phyloP scores from a whole-genome alignment of 64 coral and sea anemone species.

The Dendrophyllia cribrosa region DNA sequence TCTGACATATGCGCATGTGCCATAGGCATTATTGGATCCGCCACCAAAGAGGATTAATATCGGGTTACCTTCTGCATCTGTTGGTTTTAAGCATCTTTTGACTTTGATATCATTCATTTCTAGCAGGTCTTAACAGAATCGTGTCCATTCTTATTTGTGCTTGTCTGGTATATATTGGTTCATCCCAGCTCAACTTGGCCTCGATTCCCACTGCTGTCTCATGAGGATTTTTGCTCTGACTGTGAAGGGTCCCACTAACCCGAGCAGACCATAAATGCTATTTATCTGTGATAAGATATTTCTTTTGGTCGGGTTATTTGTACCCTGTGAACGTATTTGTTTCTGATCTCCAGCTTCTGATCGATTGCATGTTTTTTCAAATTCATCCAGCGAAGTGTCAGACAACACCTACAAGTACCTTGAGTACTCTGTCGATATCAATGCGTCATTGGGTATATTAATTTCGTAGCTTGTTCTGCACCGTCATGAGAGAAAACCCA shows the following conservation, averaged over 20 bases:
- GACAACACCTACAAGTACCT: too few relatives aligned
- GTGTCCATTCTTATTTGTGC: conserved; percentile 3
- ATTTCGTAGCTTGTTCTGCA: not conserved
- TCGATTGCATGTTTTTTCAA: not conserved
- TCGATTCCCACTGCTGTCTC: conserved; percentile 28
- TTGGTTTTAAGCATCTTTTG: conserved; percentile 43
- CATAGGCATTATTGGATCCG: conserved; percentile 33
- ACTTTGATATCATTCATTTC: conserved; percentile 40
- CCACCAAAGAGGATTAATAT: conserved; percentile 52
- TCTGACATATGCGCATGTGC: conserved; percentile 32
- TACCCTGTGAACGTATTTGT: not conserved
- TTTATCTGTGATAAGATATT: conserved; percentile 31
- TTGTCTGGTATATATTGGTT: not conserved
- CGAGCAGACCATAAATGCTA: conserved; percentile 40
- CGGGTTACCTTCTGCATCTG: not conserved
- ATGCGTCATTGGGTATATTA: not conserved
- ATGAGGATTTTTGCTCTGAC: conserved; percentile 47
- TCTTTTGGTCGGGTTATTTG: not conserved
- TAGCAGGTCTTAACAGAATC: conserved; percentile 36
- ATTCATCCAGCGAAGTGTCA: too few relatives aligned
- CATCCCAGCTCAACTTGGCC: conserved; percentile 31
- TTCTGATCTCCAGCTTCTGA: not conserved
- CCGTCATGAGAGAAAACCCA: not conserved
- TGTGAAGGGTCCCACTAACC: conserved; percentile 32
- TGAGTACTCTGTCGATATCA: too few relatives aligned